Percentiles rank a stretch among this genome's conserved stretches.
Evolutionary conservation across 2,797 vertebrate genomes (phyloP).

Genomic region (Poeciliopsis gracilis): DNA sequence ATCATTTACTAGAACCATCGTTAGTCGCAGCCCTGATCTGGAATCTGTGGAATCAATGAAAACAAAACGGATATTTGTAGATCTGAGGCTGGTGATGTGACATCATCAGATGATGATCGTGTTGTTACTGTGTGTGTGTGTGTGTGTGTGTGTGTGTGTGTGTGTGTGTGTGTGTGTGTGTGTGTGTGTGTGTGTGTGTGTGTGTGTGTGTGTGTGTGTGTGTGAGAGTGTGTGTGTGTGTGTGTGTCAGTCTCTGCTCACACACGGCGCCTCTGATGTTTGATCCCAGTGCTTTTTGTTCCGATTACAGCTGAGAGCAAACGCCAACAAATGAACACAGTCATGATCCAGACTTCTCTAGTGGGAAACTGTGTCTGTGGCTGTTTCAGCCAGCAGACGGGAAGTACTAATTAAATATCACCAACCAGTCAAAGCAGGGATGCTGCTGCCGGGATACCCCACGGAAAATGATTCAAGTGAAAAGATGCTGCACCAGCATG

Average conservation of each 20-base stretch:
- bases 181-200: no score
- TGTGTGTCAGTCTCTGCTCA: neutral
- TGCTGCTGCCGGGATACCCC: conserved; percentile 27
- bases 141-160: no score
- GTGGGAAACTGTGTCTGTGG: conserved; percentile 3
- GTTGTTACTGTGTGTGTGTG: neutral
- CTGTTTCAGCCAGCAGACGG: conserved; percentile 11
- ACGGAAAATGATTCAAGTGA: neutral
- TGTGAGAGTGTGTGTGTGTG: no score
- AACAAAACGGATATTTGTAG: neutral
- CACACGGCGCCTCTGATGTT: neutral
- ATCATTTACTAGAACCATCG: no score
- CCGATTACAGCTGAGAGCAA: neutral
- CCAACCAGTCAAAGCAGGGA: neutral
- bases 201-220: no score
- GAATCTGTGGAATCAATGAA: neutral
- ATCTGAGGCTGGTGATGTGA: neutral
- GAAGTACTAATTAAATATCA: conserved; percentile 31
- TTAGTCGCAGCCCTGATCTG: neutral
- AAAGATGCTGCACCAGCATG: conserved; percentile 12
- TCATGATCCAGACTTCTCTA: neutral
- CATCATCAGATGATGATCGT: neutral
- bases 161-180: no score
- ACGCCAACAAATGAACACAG: neutral
- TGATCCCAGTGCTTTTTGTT: conserved; percentile 6